These are phyloP conservation scores for Notolabrus celidotus DNA, from an alignment of 2,797 vertebrate genomes.

Conservation along the genomic window DNA sequence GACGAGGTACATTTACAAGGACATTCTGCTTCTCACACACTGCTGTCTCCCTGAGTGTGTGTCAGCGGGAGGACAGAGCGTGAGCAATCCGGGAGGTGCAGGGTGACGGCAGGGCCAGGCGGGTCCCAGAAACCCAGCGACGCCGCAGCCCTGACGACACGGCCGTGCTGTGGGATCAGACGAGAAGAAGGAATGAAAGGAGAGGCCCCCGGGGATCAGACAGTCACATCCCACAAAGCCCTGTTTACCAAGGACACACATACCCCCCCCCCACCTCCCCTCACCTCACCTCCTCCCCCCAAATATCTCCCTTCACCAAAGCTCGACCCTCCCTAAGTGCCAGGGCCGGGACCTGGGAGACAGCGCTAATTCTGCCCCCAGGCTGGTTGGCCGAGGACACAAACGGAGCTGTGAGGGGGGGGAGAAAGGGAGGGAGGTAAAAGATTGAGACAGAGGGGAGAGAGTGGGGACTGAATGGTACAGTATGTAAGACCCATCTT, in stretches of 20 bases:
- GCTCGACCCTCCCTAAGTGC: conserved; percentile 72
- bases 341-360: conserved; percentile 84
- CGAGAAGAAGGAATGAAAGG: conserved; percentile 65
- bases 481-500: conserved; percentile 83
- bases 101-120: conserved; percentile 54
- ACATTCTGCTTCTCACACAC: conserved; percentile 36
- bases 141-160: conserved; percentile 54
- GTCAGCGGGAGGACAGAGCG: conserved; percentile 32
- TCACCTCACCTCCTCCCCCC: conserved; percentile 20
- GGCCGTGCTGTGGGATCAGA: conserved; percentile 65
- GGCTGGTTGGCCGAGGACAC: conserved; percentile 76
- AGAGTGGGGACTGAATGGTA: conserved; percentile 74
- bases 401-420: conserved; percentile 65
- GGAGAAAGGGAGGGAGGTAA: conserved; percentile 41
- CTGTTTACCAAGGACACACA: conserved; percentile 85
- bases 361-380: conserved; percentile 81
- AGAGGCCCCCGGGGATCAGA: conserved; percentile 80
- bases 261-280: conserved; percentile 16
- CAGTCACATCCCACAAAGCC: conserved; percentile 85
- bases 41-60: not conserved
- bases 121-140: conserved; percentile 55
- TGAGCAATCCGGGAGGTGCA: conserved; percentile 28
- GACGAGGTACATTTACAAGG: conserved; percentile 47
- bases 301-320: conserved; percentile 61
- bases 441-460: conserved; percentile 56